Evolutionary conservation across 1,140 invertebrate species (phyloP).

Genomic region (Penaeus japonicus): DNA sequence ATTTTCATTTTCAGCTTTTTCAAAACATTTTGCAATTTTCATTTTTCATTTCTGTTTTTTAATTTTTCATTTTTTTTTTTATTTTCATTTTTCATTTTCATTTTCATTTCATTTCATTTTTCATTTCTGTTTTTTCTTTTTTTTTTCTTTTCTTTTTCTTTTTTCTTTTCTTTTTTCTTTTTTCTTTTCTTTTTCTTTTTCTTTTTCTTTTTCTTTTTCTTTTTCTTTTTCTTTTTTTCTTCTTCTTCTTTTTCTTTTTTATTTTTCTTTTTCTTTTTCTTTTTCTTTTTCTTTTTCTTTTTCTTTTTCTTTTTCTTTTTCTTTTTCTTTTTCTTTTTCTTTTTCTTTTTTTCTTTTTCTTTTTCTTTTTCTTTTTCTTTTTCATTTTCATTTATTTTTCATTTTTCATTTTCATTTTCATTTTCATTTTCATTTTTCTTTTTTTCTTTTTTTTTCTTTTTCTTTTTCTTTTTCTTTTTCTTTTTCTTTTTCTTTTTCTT

Average conservation of each 20-base stretch:
- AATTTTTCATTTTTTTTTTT: too few species aligned
- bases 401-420: not conserved
- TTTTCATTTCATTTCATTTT: not conserved
- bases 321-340: too few species aligned
- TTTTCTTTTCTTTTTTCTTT: not conserved
- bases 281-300: too few species aligned
- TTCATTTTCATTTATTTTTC: slow-evolving; percentile 6
- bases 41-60: not conserved
- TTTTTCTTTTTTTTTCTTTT: too few species aligned
- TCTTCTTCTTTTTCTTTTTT: not conserved
- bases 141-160: not conserved
- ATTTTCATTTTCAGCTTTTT: not conserved
- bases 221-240: too few species aligned
- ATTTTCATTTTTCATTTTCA: not conserved
- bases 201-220: too few species aligned
- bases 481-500: not conserved
- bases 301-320: not conserved
- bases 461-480: too few species aligned
- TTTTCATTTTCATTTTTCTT: not conserved
- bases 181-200: too few species aligned
- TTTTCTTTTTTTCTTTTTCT: not conserved
- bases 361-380: not conserved
- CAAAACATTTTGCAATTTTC: not conserved
- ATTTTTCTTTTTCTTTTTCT: too few species aligned
- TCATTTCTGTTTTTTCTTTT: not conserved